Evolutionary conservation across 2,113 vertebrate genomes (phyloP), one percentile per base, ranked within the genome.

Genomic region (Apteryx owenii): DNA sequence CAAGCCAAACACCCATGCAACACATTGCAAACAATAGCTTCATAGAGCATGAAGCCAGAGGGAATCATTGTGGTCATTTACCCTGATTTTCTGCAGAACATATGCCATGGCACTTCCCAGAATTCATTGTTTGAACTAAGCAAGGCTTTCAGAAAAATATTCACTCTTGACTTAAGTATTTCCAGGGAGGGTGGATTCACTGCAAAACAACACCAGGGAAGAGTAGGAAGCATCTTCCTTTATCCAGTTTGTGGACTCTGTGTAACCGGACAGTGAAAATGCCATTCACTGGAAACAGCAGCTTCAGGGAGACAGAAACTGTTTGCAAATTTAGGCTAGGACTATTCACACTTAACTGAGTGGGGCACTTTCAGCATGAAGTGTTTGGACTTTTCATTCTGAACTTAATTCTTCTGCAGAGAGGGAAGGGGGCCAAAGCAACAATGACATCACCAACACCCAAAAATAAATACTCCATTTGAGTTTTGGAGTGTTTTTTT

Each of bases 1-100:
- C 97, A 97, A 97, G 91, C 91, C 77, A 97, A 96, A 97, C 95
- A 95, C 89, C 96, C 91, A 91, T 91, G 88, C 93, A 95, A 88
- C 97, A 83, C 93, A 93, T 58, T 68, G 91, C 95, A 91, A 96
- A 96, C 94, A 97, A 97, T 97, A 94, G 91, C 92, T 97, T 94
- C 95, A 94, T 93, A 93, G 94, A 97, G 85, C 93, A 81, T 1
- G 7, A 36, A 95, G 96, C 96, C 93, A 84, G 97, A 64, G 96
- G 95, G 96, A 94, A 95, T 88, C 88, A 18, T 90, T 97, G 97
- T 97, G 97, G 96, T 95, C 97, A 97, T 93, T 91, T 68, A 26
- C 82, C 54, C n/a, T 54, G 92, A 84, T 81, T 84, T 88, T 68
- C 97, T 97, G 92, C 95, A 93, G 76, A 97, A 92, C 97, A 95